A percentile compares a stretch with the other conserved stretches of the same genome.
These are phyloP conservation scores for Eupeodes corollae DNA, from an alignment of 1,140 invertebrate genomes.

Conservation along the genomic window DNA sequence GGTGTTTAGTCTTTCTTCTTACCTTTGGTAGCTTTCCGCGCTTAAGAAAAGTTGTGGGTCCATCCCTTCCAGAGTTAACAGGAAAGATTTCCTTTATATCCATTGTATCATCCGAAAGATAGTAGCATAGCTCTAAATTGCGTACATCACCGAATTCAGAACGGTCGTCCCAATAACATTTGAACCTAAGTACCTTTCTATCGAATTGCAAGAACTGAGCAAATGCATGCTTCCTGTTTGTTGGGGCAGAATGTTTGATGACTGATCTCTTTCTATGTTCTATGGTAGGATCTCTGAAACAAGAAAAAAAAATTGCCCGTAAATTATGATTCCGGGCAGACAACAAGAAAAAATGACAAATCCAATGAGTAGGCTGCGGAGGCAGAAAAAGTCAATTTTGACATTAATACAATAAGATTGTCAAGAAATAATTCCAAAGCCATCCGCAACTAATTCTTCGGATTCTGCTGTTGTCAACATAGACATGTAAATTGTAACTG, in stretches of 20 bases:
- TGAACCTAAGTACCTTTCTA: constrained; percentile 68
- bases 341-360: no score
- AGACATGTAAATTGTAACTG: no score
- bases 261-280: constrained; percentile 35
- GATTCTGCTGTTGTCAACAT: no score
- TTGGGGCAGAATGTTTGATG: background rate
- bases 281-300: constrained; percentile 40
- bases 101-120: constrained; percentile 77
- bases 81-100: constrained; percentile 70
- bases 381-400: no score
- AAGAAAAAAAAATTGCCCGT: background rate
- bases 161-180: constrained; percentile 82
- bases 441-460: no score
- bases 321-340: no score
- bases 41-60: constrained; percentile 58
- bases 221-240: constrained; percentile 38
- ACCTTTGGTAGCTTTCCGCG: constrained; percentile 70
- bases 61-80: constrained; percentile 56
- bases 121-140: constrained; percentile 67
- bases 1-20: constrained; percentile 7
- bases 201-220: constrained; percentile 67
- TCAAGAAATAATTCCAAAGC: no score
- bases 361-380: no score
- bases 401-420: no score
- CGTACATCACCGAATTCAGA: constrained; percentile 61